phyloP scores from a whole-genome alignment of 2,888 invertebrate genomes.

The Serripes groenlandicus region DNA sequence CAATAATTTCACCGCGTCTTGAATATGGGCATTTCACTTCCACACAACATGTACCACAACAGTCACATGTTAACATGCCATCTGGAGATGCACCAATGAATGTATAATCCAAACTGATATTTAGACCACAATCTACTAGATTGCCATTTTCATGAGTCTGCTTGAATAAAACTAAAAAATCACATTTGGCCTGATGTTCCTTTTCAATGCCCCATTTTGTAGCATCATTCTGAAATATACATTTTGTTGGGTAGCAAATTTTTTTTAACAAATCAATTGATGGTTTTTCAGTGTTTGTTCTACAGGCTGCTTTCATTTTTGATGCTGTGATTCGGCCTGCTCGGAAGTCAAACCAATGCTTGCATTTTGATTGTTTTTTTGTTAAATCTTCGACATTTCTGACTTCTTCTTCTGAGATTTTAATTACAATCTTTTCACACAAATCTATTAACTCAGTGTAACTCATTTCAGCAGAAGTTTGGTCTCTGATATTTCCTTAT shows the following conservation, averaged over 20 bases:
- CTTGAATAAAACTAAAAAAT: background rate
- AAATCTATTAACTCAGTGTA: too few relatives aligned
- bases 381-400: slow-evolving; percentile 23
- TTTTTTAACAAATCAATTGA: background rate
- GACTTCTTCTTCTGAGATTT: background rate
- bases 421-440: too few relatives aligned
- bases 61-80: background rate
- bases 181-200: background rate
- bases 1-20: background rate
- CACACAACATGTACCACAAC: background rate
- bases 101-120: background rate
- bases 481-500: too few relatives aligned
- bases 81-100: slow-evolving; percentile 5
- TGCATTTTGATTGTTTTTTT: slow-evolving; percentile 24
- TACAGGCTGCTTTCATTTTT: background rate
- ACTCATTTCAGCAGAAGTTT: too few relatives aligned
- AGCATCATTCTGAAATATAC: background rate
- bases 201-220: background rate
- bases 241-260: background rate
- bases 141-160: background rate
- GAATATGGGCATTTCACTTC: background rate
- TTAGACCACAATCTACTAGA: background rate
- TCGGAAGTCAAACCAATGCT: slow-evolving; percentile 33
- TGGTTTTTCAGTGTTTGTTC: background rate
- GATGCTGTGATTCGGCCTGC: slow-evolving; percentile 23